phyloP scores from a whole-genome alignment of 53 echinoderm and acorn worm species.

The Patiria pectinifera region DNA sequence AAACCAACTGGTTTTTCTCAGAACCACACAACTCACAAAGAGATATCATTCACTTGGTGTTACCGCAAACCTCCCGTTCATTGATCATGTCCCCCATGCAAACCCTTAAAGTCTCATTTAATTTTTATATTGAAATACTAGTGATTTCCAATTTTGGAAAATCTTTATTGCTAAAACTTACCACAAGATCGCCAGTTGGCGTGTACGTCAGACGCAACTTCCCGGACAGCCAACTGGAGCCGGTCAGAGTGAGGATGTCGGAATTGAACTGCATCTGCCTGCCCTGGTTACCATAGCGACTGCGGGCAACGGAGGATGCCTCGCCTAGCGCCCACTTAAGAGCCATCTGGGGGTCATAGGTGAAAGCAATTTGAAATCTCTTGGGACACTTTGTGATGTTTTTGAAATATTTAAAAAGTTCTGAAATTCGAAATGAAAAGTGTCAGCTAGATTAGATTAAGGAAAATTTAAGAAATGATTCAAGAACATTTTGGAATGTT shows the following conservation, averaged over 20 bases:
- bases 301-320: constrained; percentile 38
- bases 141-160: background rate
- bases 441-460: too few relatives aligned
- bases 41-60: too few relatives aligned
- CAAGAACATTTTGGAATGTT: too few relatives aligned
- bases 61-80: too few relatives aligned
- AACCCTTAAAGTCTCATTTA: too few relatives aligned
- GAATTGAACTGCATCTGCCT: constrained; percentile 47
- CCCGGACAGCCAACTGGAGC: constrained; percentile 37
- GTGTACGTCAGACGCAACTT: constrained; percentile 20
- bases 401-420: too few relatives aligned
- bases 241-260: constrained; percentile 27
- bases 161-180: background rate
- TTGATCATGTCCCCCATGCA: too few relatives aligned
- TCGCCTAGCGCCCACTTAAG: constrained; percentile 27
- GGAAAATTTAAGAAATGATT: too few relatives aligned
- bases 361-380: background rate
- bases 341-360: constrained; percentile 24
- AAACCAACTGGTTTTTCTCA: too few relatives aligned
- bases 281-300: constrained; percentile 38
- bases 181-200: constrained; percentile 27
- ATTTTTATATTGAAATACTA: background rate
- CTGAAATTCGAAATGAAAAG: too few relatives aligned
- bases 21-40: too few relatives aligned
- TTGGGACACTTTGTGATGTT: background rate